Base-by-base conservation (phyloP, 2,113 vertebrate species). In the Malaclemys terrapin region DNA sequence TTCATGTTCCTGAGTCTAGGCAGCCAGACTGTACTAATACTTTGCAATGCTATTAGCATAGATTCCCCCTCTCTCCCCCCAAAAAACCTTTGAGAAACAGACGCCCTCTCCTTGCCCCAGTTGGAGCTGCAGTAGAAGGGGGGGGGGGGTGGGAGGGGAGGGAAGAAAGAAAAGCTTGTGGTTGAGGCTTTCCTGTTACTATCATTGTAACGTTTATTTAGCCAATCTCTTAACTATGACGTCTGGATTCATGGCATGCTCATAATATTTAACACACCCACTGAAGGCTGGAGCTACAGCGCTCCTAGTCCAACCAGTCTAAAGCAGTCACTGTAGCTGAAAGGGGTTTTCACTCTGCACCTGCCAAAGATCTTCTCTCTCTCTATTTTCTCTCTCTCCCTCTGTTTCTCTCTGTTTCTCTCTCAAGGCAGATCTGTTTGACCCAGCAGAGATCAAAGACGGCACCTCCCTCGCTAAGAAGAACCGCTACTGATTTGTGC, bases 211-310 rank as follows among this genome's bases (percentile, higher is more conserved):
- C 96, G 38, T 97, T 98, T 97, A 98, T 97, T 98, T 98, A 99
- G 98, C 99, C 99, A 99, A 99, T 99, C 99, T 99, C 98, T 96
- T 97, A 95, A 93, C 98, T 97, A 96, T 99, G 99, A 99, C 99
- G 99, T 98, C 98, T 98, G 99, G 99, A 98, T 98, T 98, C 98
- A 97, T 97, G 90, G 98, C 98, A 98, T 96, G 97, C 98, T 98
- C 98, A 97, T 98, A 98, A 98, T 99, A 99, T 99, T 99, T 99
- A 99, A 99, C 98, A 98, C 98, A 99, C 99, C 98, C 99, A 98
- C 98, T 95, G 97, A 89, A 98, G 98, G 97, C 97, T 57, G 95
- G 97, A 94, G 93, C 96, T 88, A 94, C 96, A 96, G 94, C 97
- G 94, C 86, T 95, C 97, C 97, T 92, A 97, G 96, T 96, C 94